Evolutionary conservation across 1,140 invertebrate genomes (phyloP).

Genomic region (Heliconius melpomene): DNA sequence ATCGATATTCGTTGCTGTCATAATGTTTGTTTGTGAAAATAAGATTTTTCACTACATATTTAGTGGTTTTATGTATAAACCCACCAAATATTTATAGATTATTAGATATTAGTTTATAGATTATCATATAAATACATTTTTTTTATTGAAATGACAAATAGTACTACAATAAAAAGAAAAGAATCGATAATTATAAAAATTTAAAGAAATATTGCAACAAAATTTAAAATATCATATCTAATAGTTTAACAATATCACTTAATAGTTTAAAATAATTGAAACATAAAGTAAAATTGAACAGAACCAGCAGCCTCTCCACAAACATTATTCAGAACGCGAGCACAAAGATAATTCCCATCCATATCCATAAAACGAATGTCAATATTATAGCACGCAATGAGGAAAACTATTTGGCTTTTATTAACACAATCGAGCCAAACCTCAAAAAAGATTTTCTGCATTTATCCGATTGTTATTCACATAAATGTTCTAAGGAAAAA

Average conservation of each 20-base stretch:
- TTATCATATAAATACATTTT: no score
- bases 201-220: background rate
- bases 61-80: no score
- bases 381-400: slow-evolving; percentile 18
- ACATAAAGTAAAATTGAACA: background rate
- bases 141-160: no score
- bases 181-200: no score
- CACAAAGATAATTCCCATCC: slow-evolving; percentile 8
- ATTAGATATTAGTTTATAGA: no score
- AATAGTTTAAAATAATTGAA: background rate
- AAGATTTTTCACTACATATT: background rate
- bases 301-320: background rate
- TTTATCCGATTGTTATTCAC: slow-evolving; percentile 32
- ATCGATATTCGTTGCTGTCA: background rate
- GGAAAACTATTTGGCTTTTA: slow-evolving; percentile 15
- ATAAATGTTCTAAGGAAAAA: slow-evolving; percentile 40
- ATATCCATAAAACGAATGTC: slow-evolving; percentile 15
- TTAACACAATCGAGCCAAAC: slow-evolving; percentile 12
- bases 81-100: no score
- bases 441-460: slow-evolving; percentile 21
- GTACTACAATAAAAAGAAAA: no score
- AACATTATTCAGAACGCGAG: background rate
- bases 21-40: slow-evolving; percentile 7
- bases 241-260: background rate
- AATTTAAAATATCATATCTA: background rate